Base-by-base conservation (phyloP, 2,113 vertebrate genomes). In the Varanus komodoensis region DNA sequence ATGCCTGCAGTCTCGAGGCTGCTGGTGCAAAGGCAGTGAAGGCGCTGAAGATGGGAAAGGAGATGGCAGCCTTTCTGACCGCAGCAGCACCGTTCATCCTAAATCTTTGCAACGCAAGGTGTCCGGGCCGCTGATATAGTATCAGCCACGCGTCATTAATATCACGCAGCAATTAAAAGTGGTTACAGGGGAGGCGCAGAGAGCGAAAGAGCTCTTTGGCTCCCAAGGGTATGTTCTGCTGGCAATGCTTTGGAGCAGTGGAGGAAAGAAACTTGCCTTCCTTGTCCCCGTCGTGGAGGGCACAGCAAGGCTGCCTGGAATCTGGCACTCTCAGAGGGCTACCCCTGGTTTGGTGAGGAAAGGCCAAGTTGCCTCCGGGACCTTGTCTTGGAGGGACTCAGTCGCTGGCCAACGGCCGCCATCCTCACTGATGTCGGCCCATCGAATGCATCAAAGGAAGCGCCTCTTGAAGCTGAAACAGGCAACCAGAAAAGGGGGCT, bases 71-170 rank as follows among this genome's bases (percentile, higher is more conserved):
- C 29, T 94, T 91, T 87, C 50, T 89, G 92, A 48, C 79, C 1
- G 9, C 29, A 90, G 80, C 91, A 94, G 92, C 92, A 54, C 79
- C 15, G 29, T 84, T 84, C 84, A 92, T 68, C 82, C 84, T 92
- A 52, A 73, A 38, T 44, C 68, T 17, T 57, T 91, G 90, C 87
- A 94, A 73, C 21, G 0, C 61, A 54, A 82, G 93, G 19, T 86
- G 71, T 71, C 0, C 73, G 79, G 44, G 77, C 90, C 2, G 1
- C 9, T 34, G 88, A 89, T 89, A 64, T 86, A 91, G 87, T 92
- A 89, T 86, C 94, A 95, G 91, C 90, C 93, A 95, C 81, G 80
- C 86, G 93, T 96, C 92, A 89, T 97, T 97, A 96, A 93, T 89
- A 94, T 96, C 94, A 94, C 91, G 79, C 75, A 91, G 91, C 94